A percentile compares a stretch with the other conserved stretches of the same genome.
Evolutionary conservation across 2,113 vertebrate species (phyloP).

Genomic region (Balaeniceps rex): DNA sequence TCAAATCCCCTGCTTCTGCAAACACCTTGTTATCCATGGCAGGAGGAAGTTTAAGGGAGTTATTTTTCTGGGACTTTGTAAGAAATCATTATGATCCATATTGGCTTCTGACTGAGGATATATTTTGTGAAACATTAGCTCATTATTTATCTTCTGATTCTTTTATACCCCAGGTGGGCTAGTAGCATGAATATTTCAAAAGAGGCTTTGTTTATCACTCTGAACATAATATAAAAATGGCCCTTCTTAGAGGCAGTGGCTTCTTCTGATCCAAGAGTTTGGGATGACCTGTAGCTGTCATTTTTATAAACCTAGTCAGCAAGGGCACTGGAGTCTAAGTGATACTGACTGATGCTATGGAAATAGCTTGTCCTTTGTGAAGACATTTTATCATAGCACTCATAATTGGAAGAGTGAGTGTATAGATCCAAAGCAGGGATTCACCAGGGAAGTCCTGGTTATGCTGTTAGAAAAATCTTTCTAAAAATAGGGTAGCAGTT

Average conservation of each 20-base stretch:
- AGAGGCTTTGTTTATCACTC: neutral
- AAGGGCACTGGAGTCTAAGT: neutral
- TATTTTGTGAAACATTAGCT: neutral
- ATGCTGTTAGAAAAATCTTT: neutral
- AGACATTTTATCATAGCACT: neutral
- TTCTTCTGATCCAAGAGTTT: neutral
- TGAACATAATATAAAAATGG: neutral
- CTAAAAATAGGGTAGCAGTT: neutral
- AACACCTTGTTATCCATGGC: neutral
- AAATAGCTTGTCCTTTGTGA: neutral
- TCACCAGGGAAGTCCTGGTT: neutral
- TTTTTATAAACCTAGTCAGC: constrained; percentile 26
- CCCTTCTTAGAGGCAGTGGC: neutral
- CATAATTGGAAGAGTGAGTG: neutral
- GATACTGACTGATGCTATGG: neutral
- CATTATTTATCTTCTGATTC: constrained; percentile 20
- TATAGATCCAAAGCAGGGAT: neutral
- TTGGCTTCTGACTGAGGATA: neutral
- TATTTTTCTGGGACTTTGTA: neutral
- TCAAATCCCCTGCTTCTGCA: neutral
- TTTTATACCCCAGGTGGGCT: neutral
- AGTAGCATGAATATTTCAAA: constrained; percentile 15
- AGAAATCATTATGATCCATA: neutral
- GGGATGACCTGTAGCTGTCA: neutral
- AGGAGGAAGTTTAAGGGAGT: neutral